Conservation (phyloP, 2,113 vertebrate genomes). For the Tiliqua scincoides region DNA sequence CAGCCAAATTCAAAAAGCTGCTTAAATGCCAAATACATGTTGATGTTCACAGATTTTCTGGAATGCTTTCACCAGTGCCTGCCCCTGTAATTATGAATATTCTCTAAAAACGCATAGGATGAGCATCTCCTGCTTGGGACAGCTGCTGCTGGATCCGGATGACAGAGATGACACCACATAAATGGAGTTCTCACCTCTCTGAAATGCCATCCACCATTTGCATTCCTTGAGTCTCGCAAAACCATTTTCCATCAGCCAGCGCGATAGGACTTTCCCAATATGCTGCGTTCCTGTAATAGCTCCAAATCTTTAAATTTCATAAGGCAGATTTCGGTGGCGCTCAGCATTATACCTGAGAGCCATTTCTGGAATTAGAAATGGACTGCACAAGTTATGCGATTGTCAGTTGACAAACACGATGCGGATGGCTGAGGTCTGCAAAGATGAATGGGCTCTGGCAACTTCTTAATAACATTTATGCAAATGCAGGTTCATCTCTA, state of each 20-base stretch:
- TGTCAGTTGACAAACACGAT: not conserved
- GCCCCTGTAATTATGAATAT: not conserved
- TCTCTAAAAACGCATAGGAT: not conserved
- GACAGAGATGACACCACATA: not conserved
- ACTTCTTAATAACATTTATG: slow-evolving; percentile 10
- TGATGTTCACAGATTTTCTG: no score
- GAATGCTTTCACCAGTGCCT: no score
- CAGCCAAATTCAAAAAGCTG: no score
- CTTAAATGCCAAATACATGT: no score
- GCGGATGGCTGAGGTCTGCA: not conserved
- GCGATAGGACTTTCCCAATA: not conserved
- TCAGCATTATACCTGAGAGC: not conserved
- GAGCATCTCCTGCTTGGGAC: not conserved
- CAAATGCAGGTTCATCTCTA: not conserved
- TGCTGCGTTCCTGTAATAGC: not conserved
- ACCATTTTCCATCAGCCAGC: not conserved
- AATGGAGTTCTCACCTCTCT: not conserved
- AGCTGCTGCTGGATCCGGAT: not conserved
- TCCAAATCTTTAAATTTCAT: not conserved
- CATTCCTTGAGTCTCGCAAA: not conserved
- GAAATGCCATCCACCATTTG: not conserved
- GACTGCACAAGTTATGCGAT: not conserved
- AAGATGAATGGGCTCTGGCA: not conserved
- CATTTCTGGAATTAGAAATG: not conserved
- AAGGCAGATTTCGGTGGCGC: not conserved